Conservation (phyloP, 2,797 vertebrate genomes). For the Rhinella marina region DNA sequence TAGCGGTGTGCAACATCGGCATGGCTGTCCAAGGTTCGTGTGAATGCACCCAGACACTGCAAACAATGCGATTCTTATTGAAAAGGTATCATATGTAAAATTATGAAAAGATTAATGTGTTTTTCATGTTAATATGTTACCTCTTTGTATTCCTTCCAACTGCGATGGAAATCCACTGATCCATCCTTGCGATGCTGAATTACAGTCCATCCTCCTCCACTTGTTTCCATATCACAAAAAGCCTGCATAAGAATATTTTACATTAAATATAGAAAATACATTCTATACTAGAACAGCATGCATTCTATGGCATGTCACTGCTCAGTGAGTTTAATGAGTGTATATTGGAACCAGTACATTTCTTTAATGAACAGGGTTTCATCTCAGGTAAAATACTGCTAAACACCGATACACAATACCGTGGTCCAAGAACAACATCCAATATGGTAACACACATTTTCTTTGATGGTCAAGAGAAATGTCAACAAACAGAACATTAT, state of each 20-base stretch:
- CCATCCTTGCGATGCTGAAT: conserved; percentile 81
- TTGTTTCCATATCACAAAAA: conserved; percentile 84
- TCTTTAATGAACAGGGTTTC: neutral
- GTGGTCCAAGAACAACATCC: neutral
- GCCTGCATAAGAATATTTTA: conserved; percentile 70
- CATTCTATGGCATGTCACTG: neutral
- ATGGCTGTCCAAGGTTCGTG: too few relatives aligned
- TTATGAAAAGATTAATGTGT: neutral
- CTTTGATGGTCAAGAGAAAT: neutral
- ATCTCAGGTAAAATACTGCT: neutral
- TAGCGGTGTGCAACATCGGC: too few relatives aligned
- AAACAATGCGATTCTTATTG: neutral
- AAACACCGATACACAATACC: neutral
- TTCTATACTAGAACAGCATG: neutral
- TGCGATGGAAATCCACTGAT: conserved; percentile 79
- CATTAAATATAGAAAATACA: neutral
- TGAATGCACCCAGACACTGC: neutral
- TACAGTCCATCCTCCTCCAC: conserved; percentile 84
- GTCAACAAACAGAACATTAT: conserved; percentile 17
- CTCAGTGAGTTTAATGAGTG: neutral
- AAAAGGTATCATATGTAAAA: neutral
- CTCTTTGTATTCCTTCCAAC: conserved; percentile 82
- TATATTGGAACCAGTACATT: neutral
- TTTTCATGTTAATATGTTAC: conserved; percentile 66
- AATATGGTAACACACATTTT: neutral